Evolutionary conservation across 2,888 invertebrate genomes (phyloP).

Genomic region (Galerucella nymphaeae): DNA sequence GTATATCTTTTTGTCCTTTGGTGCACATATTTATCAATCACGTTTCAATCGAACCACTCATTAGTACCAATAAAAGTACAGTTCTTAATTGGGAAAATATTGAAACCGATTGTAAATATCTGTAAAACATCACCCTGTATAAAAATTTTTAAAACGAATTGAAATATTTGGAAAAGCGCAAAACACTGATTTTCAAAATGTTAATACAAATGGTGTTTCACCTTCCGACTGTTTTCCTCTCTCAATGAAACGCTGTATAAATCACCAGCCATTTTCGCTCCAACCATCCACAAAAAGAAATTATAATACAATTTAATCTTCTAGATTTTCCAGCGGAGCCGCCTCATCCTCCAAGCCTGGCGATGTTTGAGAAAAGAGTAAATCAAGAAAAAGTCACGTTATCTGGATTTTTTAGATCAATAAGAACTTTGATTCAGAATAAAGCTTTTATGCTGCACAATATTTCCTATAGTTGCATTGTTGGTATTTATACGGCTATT

Average conservation of each 20-base stretch:
- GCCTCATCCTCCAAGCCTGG: constrained; percentile 68
- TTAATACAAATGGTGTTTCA: too few relatives aligned
- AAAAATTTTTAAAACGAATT: too few relatives aligned
- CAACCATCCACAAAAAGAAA: not conserved
- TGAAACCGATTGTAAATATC: too few relatives aligned
- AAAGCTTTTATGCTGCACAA: constrained; percentile 82
- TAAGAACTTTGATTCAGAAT: constrained; percentile 81
- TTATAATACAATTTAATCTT: constrained; percentile 35
- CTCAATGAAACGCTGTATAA: not conserved
- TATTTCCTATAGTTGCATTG: constrained; percentile 90
- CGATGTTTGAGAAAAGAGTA: constrained; percentile 68
- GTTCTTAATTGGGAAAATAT: too few relatives aligned
- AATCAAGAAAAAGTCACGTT: constrained; percentile 66
- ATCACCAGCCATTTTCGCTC: not conserved
- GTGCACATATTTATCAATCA: too few relatives aligned
- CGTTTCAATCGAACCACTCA: too few relatives aligned
- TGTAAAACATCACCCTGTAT: too few relatives aligned
- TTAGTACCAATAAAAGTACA: too few relatives aligned
- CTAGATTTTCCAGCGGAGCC: constrained; percentile 71
- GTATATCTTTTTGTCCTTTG: too few relatives aligned
- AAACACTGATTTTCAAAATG: too few relatives aligned
- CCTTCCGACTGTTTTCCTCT: too few relatives aligned
- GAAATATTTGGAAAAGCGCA: too few relatives aligned
- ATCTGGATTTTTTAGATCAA: constrained; percentile 73
- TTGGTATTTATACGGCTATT: constrained; percentile 94